These are phyloP conservation scores for Tinea trinotella DNA, from an alignment of 2,888 invertebrate species.

Conservation along the genomic window DNA sequence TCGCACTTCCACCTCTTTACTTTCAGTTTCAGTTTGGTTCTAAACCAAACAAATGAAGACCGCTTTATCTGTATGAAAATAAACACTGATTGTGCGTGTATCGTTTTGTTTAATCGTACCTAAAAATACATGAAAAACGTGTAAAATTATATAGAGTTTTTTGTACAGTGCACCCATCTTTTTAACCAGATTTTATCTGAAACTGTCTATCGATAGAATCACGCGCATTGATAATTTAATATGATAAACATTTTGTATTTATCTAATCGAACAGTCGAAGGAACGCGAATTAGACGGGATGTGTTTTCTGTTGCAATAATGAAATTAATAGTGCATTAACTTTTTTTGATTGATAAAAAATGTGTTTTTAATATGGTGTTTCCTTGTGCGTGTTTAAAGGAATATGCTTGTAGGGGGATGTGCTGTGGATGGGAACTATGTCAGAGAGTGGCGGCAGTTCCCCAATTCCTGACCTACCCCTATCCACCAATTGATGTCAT, in stretches of 20 bases:
- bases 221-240: constrained; percentile 43
- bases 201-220: constrained; percentile 49
- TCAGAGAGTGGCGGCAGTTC: constrained; percentile 39
- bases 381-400: constrained; percentile 37
- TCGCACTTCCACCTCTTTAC: constrained; percentile 22
- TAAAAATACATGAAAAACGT: too few species aligned
- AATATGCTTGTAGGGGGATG: constrained; percentile 45
- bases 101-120: too few species aligned
- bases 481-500: constrained; percentile 53
- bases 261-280: constrained; percentile 37
- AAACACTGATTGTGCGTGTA: too few species aligned
- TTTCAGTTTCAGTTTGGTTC: not conserved
- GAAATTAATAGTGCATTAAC: constrained; percentile 22
- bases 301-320: constrained; percentile 25
- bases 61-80: not conserved
- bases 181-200: constrained; percentile 13
- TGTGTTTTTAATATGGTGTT: not conserved
- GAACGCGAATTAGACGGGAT: constrained; percentile 27
- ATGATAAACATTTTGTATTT: constrained; percentile 25
- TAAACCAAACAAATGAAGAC: not conserved
- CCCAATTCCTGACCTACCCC: constrained; percentile 42
- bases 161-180: not conserved
- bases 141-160: too few species aligned
- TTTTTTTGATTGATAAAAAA: not conserved
- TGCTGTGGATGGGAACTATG: constrained; percentile 48